phyloP scores from a whole-genome alignment of 2,797 vertebrate species.

The Parotocinclus haroldoi region DNA sequence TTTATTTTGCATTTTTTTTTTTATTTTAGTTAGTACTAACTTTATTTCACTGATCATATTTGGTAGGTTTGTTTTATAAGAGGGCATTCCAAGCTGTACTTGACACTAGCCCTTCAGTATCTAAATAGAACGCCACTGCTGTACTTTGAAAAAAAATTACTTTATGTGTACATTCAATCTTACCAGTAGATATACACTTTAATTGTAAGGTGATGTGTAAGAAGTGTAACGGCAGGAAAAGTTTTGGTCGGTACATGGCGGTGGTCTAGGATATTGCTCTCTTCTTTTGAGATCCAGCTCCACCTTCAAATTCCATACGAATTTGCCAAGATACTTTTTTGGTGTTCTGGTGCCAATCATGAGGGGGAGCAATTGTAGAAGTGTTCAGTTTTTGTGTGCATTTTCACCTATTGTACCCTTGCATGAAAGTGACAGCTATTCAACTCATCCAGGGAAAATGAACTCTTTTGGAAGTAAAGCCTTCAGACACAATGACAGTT shows the following conservation, averaged over 20 bases:
- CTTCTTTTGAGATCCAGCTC: slow-evolving; percentile 21
- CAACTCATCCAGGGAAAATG: slow-evolving; percentile 18
- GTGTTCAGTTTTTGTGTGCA: slow-evolving; percentile 23
- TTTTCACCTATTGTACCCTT: slow-evolving; percentile 1
- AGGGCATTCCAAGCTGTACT: no score
- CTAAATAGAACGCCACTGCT: no score
- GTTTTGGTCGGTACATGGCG: slow-evolving; percentile 4
- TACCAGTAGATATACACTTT: no score
- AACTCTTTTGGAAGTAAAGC: slow-evolving; percentile 11
- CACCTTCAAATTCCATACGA: background rate
- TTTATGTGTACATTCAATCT: no score
- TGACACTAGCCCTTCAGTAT: no score
- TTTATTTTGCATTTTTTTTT: no score
- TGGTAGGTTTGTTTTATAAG: no score
- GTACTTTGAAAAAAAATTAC: no score
- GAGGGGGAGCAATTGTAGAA: slow-evolving; percentile 1
- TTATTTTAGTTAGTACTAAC: no score
- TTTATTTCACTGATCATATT: no score
- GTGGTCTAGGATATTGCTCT: slow-evolving; percentile 31
- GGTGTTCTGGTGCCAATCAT: background rate
- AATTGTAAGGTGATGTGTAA: background rate
- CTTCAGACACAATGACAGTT: slow-evolving; percentile 14
- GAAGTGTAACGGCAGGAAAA: background rate
- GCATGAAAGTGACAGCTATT: slow-evolving; percentile 2
- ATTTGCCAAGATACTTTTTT: slow-evolving; percentile 12